phyloP scores from a whole-genome alignment of 2,888 invertebrate species.

The Ormia ochracea region DNA sequence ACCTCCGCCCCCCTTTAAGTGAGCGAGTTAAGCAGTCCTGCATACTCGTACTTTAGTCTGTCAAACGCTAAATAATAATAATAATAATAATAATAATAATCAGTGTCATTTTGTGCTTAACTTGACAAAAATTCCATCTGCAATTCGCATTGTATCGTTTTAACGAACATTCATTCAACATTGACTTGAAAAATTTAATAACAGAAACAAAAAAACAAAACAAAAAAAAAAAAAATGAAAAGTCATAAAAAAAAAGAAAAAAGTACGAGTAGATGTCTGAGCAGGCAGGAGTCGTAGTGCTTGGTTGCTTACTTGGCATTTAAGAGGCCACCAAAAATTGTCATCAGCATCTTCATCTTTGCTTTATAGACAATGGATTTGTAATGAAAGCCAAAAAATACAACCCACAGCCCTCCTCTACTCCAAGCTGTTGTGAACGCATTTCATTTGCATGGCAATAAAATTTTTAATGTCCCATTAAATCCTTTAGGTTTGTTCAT shows the following conservation, averaged over 20 bases:
- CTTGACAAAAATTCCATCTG: constrained; percentile 60
- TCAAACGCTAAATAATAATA: constrained; percentile 38
- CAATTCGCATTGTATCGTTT: neutral
- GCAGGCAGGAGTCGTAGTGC: neutral
- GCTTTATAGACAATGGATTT: constrained; percentile 60
- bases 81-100: no score
- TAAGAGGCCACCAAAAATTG: constrained; percentile 47
- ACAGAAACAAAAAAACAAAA: neutral
- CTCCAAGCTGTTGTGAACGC: constrained; percentile 29
- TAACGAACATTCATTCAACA: constrained; percentile 12
- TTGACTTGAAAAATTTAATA: constrained; percentile 23
- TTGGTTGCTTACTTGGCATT: constrained; percentile 48
- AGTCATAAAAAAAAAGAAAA: no score
- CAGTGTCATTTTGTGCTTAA: constrained; percentile 58
- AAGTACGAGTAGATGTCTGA: no score
- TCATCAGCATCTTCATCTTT: constrained; percentile 52
- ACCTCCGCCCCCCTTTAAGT: neutral
- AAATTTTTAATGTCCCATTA: constrained; percentile 77
- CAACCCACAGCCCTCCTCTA: neutral
- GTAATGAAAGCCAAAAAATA: constrained; percentile 34
- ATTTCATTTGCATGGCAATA: constrained; percentile 67
- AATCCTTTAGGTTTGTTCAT: constrained; percentile 69
- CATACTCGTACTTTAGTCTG: neutral
- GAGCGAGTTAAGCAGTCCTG: neutral
- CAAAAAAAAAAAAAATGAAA: no score